Evolutionary conservation across 2,888 invertebrate species (phyloP).

Genomic region (Microctonus hyperodae): DNA sequence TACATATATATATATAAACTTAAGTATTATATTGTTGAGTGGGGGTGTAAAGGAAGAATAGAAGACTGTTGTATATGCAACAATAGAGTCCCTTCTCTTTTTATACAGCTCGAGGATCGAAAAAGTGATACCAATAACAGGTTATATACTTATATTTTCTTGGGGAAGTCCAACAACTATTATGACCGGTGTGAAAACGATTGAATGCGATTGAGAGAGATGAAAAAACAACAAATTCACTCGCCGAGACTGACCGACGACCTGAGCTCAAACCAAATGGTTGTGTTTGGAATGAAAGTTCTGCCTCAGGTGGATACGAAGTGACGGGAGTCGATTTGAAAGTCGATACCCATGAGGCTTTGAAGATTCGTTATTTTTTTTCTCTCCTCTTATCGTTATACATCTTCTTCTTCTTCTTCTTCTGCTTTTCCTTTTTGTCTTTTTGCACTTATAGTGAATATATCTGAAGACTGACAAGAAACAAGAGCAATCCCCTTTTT

Average conservation of each 20-base stretch:
- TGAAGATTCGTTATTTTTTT: slow-evolving; percentile 4
- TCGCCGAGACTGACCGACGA: slow-evolving; percentile 31
- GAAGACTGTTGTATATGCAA: not conserved
- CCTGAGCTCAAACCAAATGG: slow-evolving; percentile 10
- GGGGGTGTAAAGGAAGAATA: not conserved
- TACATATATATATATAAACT: not conserved
- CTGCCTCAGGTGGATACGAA: slow-evolving; percentile 12
- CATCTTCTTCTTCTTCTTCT: slow-evolving; percentile 5
- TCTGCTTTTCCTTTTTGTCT: not conserved
- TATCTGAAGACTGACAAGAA: slow-evolving; percentile 10
- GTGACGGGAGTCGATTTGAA: slow-evolving; percentile 21
- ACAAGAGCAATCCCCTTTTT: not conserved
- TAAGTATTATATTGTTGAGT: not conserved
- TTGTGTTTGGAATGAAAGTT: slow-evolving; percentile 21
- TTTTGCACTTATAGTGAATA: not conserved
- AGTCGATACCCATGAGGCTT: slow-evolving; percentile 23
- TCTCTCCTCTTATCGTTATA: not conserved
- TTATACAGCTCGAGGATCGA: slow-evolving; percentile 21
- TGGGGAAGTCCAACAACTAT: slow-evolving; percentile 26
- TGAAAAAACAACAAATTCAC: slow-evolving; percentile 24
- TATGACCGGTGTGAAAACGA: not conserved
- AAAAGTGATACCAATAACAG: slow-evolving; percentile 27
- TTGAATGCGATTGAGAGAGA: slow-evolving; percentile 14
- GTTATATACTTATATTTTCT: not conserved
- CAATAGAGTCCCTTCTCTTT: slow-evolving; percentile 23